A percentile compares a stretch with the other conserved stretches of the same genome.
Evolutionary conservation across 1,140 invertebrate genomes (phyloP).

Genomic region (Gryon sp.): DNA sequence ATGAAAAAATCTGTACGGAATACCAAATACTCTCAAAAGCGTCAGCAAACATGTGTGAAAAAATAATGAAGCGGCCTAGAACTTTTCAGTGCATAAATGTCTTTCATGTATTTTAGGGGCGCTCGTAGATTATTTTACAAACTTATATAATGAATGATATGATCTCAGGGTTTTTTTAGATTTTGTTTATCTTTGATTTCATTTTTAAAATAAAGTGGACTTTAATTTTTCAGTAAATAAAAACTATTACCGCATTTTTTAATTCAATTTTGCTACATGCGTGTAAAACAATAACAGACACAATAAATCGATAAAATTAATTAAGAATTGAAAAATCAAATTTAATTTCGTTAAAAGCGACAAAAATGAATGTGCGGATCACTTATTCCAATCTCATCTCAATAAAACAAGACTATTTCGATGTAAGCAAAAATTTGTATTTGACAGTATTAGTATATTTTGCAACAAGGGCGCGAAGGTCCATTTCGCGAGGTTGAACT

Average conservation of each 20-base stretch:
- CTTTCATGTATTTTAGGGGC: conserved; percentile 8
- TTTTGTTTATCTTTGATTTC: too few relatives aligned
- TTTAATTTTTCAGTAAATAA: neutral
- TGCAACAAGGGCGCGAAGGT: too few relatives aligned
- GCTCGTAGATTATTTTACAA: neutral
- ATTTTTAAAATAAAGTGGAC: neutral
- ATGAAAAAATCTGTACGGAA: neutral
- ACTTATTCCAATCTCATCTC: neutral
- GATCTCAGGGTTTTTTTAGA: neutral
- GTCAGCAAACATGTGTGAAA: neutral
- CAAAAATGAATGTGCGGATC: neutral
- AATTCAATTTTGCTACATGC: neutral
- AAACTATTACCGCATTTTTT: neutral
- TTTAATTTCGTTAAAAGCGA: conserved; percentile 2
- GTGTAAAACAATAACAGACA: neutral
- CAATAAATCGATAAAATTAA: conserved; percentile 1
- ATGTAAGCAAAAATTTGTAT: neutral
- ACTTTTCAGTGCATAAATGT: neutral
- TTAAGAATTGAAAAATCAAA: neutral
- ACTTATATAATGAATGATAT: neutral
- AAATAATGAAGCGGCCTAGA: neutral
- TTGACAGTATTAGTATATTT: too few relatives aligned
- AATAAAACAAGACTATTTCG: neutral
- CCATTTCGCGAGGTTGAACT: too few relatives aligned
- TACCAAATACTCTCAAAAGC: neutral